Base-by-base conservation (phyloP, 2,113 vertebrate species). In the Gymnobelideus leadbeateri region DNA sequence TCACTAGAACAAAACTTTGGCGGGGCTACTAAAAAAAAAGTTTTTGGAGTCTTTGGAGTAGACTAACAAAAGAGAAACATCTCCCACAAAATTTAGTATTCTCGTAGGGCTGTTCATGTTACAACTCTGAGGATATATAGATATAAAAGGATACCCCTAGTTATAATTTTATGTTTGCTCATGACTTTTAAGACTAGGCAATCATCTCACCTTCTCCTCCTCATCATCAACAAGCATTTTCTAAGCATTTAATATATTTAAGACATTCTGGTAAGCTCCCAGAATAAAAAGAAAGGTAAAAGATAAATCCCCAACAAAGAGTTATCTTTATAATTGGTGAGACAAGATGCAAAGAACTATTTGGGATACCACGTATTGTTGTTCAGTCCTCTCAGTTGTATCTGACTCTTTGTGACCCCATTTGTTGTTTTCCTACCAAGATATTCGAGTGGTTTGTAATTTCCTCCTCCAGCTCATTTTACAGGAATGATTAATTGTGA, bases 401-500 rank as follows among this genome's bases (percentile, higher is more conserved):
- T 57, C 55, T 28, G 7, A 57, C 25, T 57, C 19, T 57, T 57
- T 57, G 55, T 54, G 25, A 26, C 25, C 25, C 8, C 55, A 57
- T 57, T 57, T 57, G 25, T 0, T 25, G 25, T 57, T 57, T 55
- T 57, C 25, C 55, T 25, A 57, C 55, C 55, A 57, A 57, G 25
- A 57, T 57, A 57, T 57, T 57, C 28, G 25, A 57, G 8, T 57
- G 55, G 55, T 57, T 57, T 28, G 25, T 1, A 25, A 54, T 54
- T 54, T 54, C 53, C 25, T 57, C 26, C 55, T 57, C 8, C 25
- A 28, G 25, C 25, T 57, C 55, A 57, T 57, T 57, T 57, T 26
- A 28, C 19, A 26, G 0, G 55, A 57, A 57, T 57, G 55, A 26
- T 98, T 98, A 98, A 97, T 94, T 98, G 96, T 97, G 96, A 98